Base-by-base conservation (phyloP, 2,797 vertebrate genomes). In the Perodicticus potto region DNA sequence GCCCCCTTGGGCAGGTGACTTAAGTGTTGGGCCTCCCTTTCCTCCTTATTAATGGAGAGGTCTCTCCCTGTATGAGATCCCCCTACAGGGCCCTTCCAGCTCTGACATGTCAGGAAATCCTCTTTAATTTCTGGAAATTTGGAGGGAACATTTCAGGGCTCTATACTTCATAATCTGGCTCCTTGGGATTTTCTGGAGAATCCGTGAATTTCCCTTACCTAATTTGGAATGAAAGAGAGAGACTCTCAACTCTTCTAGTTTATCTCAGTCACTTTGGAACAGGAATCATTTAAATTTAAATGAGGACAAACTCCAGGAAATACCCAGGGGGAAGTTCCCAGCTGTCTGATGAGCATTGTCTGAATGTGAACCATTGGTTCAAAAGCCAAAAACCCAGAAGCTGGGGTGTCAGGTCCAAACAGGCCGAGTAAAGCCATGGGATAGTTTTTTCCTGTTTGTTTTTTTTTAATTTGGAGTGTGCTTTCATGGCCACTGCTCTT, bases 91-190 rank as follows among this genome's bases (percentile, higher is more conserved):
- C 23, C 34, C 34, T 83, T 93, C 86, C 32, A 87, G 89, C 23
- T 77, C 89, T 72, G 84, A 87, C 86, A 59, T 27, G 89, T 77
- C 29, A 3, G 37, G 40, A 93, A 92, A 96, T 97, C 74, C 32
- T 89, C 86, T 93, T 37, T 89, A 72, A 80, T 49, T 87, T 72
- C 43, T 85, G 61, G 55, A 89, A 70, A 69, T 45, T 53, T 37
- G 4, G 49, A 29, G 61, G 27, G 27, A 45, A 34, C 22, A 55
- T 59, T 59, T 80, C 65, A 77, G 32, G 40, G 61, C 40, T 83
- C 34, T 37, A 1, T 11, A 57, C 40, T 80, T 43, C 34, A 61
- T 80, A 74, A 82, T 87, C 70, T 37, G 17, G n/a, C 27, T 80
- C 7, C 27, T 83, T 61, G 59, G 19, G 5, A 76, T 78, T 87